Evolutionary conservation across 2,113 vertebrate genomes (phyloP).

Genomic region (Laticauda colubrina): DNA sequence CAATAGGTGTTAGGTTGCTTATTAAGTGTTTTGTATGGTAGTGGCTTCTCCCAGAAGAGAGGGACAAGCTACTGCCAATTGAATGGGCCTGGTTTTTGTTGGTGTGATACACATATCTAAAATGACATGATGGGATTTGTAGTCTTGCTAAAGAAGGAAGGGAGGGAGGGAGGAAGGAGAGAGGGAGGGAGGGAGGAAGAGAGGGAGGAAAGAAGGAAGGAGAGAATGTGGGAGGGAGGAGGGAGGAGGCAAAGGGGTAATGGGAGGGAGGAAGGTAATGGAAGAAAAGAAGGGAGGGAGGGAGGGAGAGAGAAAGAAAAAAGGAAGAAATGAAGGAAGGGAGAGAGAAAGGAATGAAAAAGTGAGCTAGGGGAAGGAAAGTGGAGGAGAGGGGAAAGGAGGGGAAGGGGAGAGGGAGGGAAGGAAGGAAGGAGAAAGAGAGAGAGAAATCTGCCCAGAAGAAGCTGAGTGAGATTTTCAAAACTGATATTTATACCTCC

Average conservation of each 20-base stretch:
- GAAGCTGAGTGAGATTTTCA: not conserved
- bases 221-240: too few species aligned
- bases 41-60: too few species aligned
- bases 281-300: too few species aligned
- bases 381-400: too few species aligned
- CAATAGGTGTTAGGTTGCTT: not conserved
- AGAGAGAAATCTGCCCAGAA: not conserved
- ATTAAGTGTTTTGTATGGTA: not conserved
- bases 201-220: too few species aligned
- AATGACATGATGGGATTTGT: not conserved
- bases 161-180: not conserved
- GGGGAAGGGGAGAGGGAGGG: not conserved
- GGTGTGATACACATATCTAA: not conserved
- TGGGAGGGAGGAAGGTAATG: too few species aligned
- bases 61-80: not conserved
- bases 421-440: too few species aligned
- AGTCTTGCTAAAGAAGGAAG: not conserved
- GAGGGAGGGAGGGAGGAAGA: not conserved
- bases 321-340: not conserved
- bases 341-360: not conserved
- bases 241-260: too few species aligned
- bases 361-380: not conserved
- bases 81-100: not conserved
- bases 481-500: not conserved
- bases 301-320: not conserved